Conservation (phyloP, 2,888 invertebrate genomes). For the Leucoma salicis region DNA sequence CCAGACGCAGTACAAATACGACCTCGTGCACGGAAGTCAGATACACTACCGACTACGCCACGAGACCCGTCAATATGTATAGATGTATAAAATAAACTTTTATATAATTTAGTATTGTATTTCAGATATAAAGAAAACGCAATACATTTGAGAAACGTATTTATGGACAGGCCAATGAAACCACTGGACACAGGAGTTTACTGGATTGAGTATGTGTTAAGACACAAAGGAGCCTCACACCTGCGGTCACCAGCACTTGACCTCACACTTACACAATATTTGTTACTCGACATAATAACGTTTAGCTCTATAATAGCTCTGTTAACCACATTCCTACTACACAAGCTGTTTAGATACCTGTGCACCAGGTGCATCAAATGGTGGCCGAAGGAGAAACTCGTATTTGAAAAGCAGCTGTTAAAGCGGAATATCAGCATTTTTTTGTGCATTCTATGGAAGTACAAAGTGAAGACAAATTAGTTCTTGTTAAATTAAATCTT, state of each 20-base stretch:
- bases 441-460: conserved; percentile 65
- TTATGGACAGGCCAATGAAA: conserved; percentile 80
- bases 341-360: conserved; percentile 64
- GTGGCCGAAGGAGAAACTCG: conserved; percentile 63
- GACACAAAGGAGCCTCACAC: conserved; percentile 80
- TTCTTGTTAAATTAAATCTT: conserved; percentile 28
- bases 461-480: conserved; percentile 66
- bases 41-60: too few relatives aligned
- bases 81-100: conserved; percentile 1
- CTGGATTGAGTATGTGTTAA: conserved; percentile 85
- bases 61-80: too few relatives aligned
- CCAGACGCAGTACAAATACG: too few relatives aligned
- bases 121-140: conserved; percentile 80
- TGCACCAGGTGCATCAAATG: conserved; percentile 69
- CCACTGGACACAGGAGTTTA: conserved; percentile 83
- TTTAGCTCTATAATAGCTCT: conserved; percentile 53
- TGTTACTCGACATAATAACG: conserved; percentile 64
- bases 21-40: too few relatives aligned
- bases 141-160: conserved; percentile 69
- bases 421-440: conserved; percentile 60
- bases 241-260: conserved; percentile 76
- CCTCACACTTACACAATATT: conserved; percentile 69
- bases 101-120: conserved; percentile 7
- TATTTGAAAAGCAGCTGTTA: conserved; percentile 63
- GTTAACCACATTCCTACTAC: conserved; percentile 57